Conservation (phyloP, 1,140 invertebrate species). For the Solenopsis invicta region DNA sequence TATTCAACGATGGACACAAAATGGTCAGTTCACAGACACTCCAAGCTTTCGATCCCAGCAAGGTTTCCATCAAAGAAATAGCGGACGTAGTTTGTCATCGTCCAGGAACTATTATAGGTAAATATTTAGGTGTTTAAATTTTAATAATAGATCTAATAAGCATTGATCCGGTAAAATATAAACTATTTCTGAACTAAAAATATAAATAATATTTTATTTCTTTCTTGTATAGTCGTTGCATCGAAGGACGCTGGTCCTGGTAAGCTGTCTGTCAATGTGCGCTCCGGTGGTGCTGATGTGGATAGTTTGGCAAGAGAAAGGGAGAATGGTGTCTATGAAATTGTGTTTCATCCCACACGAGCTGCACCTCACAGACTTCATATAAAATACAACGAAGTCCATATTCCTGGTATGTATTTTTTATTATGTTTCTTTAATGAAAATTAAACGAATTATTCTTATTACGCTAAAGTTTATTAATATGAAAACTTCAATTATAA, state of each 20-base stretch:
- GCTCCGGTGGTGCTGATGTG: constrained; percentile 93
- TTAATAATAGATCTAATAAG: constrained; percentile 24
- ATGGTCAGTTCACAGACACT: constrained; percentile 90
- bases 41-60: constrained; percentile 94
- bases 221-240: constrained; percentile 88
- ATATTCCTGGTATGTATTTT: constrained; percentile 81
- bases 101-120: constrained; percentile 93
- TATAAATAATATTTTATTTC: not conserved
- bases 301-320: constrained; percentile 92
- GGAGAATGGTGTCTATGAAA: constrained; percentile 91
- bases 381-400: constrained; percentile 85
- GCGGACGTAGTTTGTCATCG: constrained; percentile 94
- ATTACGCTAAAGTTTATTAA: not conserved
- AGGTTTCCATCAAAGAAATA: constrained; percentile 93
- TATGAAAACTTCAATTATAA: not conserved
- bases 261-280: constrained; percentile 92
- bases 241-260: constrained; percentile 93
- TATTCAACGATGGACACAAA: constrained; percentile 87
- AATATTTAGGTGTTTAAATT: constrained; percentile 17
- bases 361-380: constrained; percentile 93
- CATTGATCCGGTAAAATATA: not conserved
- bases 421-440: not conserved
- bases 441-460: not conserved
- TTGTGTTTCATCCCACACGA: constrained; percentile 94
- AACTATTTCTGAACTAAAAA: constrained; percentile 17